A percentile compares a stretch with the other conserved stretches of the same genome.
phyloP scores from a whole-genome alignment of 2,113 vertebrate species.

The Microtus ochrogaster region DNA sequence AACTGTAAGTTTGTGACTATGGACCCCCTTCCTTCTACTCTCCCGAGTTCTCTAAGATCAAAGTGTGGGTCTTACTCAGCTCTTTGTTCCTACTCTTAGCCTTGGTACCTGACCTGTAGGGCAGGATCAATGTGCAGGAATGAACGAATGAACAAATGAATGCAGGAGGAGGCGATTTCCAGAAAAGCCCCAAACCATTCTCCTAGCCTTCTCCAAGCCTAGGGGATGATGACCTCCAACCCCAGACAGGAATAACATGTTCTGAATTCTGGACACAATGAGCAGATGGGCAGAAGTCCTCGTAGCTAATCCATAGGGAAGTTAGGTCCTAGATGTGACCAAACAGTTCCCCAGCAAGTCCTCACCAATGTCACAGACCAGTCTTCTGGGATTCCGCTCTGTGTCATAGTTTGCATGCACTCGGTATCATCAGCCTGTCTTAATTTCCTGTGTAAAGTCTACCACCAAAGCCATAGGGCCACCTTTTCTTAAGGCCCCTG shows the following conservation, averaged over 20 bases:
- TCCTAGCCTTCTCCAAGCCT: rapidly evolving
- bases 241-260: background rate
- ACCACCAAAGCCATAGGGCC: background rate
- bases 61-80: background rate
- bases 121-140: background rate
- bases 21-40: background rate
- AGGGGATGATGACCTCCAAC: background rate
- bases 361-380: rapidly evolving
- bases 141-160: background rate
- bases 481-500: background rate
- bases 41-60: background rate
- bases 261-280: background rate
- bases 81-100: background rate
- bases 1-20: background rate
- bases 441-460: background rate
- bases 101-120: rapidly evolving
- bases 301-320: background rate
- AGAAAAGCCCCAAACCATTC: background rate
- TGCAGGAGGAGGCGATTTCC: background rate
- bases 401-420: background rate
- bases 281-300: background rate
- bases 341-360: background rate
- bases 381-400: background rate
- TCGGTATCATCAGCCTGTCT: background rate
- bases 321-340: background rate